These are phyloP conservation scores for Champsocephalus gunnari DNA, from an alignment of 2,797 vertebrate genomes.

Conservation along the genomic window DNA sequence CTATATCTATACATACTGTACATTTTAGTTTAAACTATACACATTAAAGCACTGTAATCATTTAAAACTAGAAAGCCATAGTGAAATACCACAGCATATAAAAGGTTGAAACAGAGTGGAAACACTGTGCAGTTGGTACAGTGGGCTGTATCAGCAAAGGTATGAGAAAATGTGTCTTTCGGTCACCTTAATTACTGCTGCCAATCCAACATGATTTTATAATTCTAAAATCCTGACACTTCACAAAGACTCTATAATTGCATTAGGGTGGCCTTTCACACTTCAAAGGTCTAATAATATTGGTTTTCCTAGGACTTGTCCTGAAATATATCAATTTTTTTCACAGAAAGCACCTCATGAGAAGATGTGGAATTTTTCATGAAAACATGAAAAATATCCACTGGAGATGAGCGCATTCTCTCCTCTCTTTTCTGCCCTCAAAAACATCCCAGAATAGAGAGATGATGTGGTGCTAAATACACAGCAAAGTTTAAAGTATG, in stretches of 20 bases:
- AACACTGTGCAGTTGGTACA: constrained; percentile 60
- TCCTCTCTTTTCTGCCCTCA: constrained; percentile 48
- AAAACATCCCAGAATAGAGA: constrained; percentile 71
- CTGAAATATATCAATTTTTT: constrained; percentile 74
- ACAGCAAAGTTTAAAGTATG: constrained; percentile 70
- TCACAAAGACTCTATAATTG: constrained; percentile 90
- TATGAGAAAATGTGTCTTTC: constrained; percentile 76
- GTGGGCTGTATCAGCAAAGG: constrained; percentile 71
- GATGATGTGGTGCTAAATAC: constrained; percentile 78
- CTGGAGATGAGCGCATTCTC: constrained; percentile 60
- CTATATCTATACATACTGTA: not conserved
- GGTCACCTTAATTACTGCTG: constrained; percentile 80
- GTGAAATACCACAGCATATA: not conserved
- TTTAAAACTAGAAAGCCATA: constrained; percentile 17
- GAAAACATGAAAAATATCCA: constrained; percentile 90
- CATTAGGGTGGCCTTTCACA: constrained; percentile 83
- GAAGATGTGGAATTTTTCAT: constrained; percentile 94
- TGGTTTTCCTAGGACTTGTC: constrained; percentile 78
- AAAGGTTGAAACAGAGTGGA: constrained; percentile 39
- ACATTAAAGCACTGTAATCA: constrained; percentile 21
- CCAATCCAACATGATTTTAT: constrained; percentile 82
- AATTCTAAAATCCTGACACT: constrained; percentile 87
- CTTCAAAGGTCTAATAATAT: constrained; percentile 84
- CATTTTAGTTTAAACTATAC: constrained; percentile 20
- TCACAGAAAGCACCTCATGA: constrained; percentile 76